phyloP scores from a whole-genome alignment of 2,888 invertebrate genomes.

The Nomada lathburiana region DNA sequence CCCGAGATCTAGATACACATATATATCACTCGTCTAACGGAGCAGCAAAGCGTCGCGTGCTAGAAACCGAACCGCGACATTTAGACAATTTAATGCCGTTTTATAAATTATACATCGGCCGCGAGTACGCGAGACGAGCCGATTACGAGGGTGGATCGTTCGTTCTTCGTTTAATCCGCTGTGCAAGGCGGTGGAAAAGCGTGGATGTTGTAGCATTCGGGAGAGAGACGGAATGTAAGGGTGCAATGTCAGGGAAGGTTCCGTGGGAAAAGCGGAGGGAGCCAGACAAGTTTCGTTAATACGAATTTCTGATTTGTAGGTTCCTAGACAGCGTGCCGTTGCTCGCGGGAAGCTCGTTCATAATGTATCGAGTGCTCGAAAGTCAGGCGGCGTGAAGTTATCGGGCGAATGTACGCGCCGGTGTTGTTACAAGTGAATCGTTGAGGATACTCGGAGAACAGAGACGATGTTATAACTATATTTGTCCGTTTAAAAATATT shows the following conservation, averaged over 20 bases:
- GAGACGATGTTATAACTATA: not conserved
- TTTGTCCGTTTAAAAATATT: not conserved
- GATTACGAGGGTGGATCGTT: slow-evolving; percentile 73
- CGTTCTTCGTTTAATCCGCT: slow-evolving; percentile 66
- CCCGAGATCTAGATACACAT: slow-evolving; percentile 56
- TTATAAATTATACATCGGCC: slow-evolving; percentile 81
- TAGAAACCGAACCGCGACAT: slow-evolving; percentile 69
- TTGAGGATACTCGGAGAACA: not conserved
- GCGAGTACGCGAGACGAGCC: slow-evolving; percentile 69
- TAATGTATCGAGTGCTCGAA: slow-evolving; percentile 42
- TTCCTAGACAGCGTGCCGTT: slow-evolving; percentile 58
- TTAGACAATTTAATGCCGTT: slow-evolving; percentile 82
- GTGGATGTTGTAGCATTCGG: slow-evolving; percentile 27
- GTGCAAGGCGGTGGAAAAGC: slow-evolving; percentile 28
- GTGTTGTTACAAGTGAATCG: not conserved
- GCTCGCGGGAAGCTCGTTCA: slow-evolving; percentile 35
- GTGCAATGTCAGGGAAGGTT: slow-evolving; percentile 52
- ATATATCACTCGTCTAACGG: slow-evolving; percentile 53
- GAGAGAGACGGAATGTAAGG: slow-evolving; percentile 27
- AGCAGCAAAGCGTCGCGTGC: slow-evolving; percentile 64
- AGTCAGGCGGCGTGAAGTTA: slow-evolving; percentile 27
- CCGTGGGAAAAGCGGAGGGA: slow-evolving; percentile 54
- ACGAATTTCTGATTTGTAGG: slow-evolving; percentile 66
- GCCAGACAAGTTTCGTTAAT: slow-evolving; percentile 61
- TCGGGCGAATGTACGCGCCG: slow-evolving; percentile 15